Evolutionary conservation across 2,797 vertebrate species (phyloP), one percentile per base, ranked within the genome.

Genomic region (Chiloscyllium punctatum): DNA sequence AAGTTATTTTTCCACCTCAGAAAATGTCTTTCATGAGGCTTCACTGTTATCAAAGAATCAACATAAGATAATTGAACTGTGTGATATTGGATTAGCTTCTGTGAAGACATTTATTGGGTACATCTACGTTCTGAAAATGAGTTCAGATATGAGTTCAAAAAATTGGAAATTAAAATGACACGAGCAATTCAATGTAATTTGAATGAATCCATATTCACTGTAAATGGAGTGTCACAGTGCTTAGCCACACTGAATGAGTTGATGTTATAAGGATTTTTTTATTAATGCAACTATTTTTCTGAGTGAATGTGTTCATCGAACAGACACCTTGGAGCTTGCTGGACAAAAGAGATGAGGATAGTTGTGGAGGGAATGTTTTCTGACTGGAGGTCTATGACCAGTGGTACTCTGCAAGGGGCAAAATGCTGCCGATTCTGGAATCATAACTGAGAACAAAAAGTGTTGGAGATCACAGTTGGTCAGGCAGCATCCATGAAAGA

Each of bases 41-140:
- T 90, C 68, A 91, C 57, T 66, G 33, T 91, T 37, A 91, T 91
- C 88, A 91, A 91, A 91, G 57, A 37, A 91, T 91, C 57, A 62
- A 37, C 16, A 3, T n/a, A 91, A 91, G 88, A n/a, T 91, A 91
- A 91, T 66, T 91, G 57, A 33, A 57, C 57, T 37, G 86, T 91
- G 88, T 68, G 57, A 37, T 37, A 68, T 68, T 0, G 53, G 51
- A 90, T 33, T 62, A 53, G 30, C 87, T 62, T 91, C 57, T 91
- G 57, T 91, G 88, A 66, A 68, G 62, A 91, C 57, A 91, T 37
- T n/a, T 23, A n/a, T 21, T 23, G 30, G 57, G 57, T n/a, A 7
- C 33, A 48, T 18, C 42, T 74, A 23, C 69, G 21, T 72, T 94
- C 42, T 72, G 92, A 94, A 72, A 94, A 27, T 72, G 42, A 11